Percentiles rank a stretch among this genome's conserved stretches.
Conservation (phyloP, 1,140 invertebrate species). For the Ceratitis capitata region DNA sequence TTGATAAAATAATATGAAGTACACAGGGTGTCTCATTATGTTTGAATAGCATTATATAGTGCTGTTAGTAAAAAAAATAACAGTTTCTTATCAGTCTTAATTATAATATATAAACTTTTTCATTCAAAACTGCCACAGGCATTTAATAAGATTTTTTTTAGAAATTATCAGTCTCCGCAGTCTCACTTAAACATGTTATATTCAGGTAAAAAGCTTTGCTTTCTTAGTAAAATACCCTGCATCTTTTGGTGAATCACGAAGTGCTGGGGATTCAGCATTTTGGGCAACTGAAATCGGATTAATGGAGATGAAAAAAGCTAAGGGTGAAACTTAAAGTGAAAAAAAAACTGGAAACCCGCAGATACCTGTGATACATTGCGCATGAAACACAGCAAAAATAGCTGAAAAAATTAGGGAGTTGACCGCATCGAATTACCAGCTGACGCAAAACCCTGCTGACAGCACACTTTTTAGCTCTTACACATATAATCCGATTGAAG, state of each 20-base stretch:
- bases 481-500: no score
- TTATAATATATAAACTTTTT: no score
- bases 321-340: not conserved
- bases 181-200: not conserved
- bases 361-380: not conserved
- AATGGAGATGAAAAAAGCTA: not conserved
- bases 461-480: not conserved
- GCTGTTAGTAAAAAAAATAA: no score
- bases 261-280: not conserved
- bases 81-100: no score
- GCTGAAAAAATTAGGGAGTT: not conserved
- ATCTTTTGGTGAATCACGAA: not conserved
- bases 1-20: not conserved
- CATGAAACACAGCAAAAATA: not conserved
- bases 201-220: not conserved
- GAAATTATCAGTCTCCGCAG: not conserved
- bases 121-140: no score
- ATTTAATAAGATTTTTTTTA: no score
- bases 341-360: not conserved
- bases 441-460: not conserved
- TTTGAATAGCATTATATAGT: no score
- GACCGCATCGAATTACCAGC: conserved; percentile 3
- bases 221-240: not conserved
- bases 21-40: not conserved
- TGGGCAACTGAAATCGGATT: conserved; percentile 17